Conservation (phyloP, 2,113 vertebrate genomes). For the Halcyon malimbica region DNA sequence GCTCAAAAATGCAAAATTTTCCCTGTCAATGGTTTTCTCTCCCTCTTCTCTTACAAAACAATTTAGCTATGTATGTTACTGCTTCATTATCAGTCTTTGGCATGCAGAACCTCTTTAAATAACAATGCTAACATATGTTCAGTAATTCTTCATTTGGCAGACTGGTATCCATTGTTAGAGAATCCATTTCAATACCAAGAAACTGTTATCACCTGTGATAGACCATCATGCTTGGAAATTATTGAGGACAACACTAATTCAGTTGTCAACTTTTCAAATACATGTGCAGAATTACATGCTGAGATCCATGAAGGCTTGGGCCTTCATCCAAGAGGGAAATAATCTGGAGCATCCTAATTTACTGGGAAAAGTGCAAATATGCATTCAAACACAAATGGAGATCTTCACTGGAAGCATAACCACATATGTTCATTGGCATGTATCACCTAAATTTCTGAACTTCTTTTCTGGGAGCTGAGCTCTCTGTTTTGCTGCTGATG, state of each 20-base stretch:
- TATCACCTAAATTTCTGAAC: background rate
- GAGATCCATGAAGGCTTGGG: background rate
- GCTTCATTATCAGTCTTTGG: conserved; percentile 20
- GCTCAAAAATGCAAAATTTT: background rate
- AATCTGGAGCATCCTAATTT: background rate
- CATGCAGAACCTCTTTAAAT: conserved; percentile 1
- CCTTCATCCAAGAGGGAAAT: background rate
- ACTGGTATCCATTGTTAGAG: background rate
- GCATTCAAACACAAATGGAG: background rate
- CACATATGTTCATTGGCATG: background rate
- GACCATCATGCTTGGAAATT: background rate
- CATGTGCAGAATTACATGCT: background rate
- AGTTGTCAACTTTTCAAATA: background rate
- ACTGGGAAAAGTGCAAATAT: background rate
- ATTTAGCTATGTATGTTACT: background rate
- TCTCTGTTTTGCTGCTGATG: background rate
- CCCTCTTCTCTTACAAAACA: background rate
- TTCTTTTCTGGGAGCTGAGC: background rate
- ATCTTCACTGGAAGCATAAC: background rate
- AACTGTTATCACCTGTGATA: background rate
- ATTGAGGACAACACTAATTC: background rate
- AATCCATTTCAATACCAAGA: background rate
- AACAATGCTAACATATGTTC: conserved; percentile 35
- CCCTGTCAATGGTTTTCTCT: background rate
- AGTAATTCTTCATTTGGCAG: background rate